Conservation (phyloP, 2,888 invertebrate species). For the Taphrorychus bicolor region DNA sequence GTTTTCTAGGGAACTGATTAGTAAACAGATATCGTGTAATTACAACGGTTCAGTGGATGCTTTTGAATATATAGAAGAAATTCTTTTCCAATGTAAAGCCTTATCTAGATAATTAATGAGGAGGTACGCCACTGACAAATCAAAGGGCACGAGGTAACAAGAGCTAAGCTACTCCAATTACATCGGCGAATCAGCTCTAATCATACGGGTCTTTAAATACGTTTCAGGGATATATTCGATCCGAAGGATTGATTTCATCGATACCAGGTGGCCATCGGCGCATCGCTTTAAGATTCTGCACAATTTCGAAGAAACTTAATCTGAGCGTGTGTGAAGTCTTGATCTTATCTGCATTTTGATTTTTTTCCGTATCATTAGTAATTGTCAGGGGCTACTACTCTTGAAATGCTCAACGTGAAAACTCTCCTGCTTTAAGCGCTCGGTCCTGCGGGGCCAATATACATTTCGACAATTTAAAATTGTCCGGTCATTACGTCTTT, state of each 20-base stretch:
- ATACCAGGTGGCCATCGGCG: slow-evolving; percentile 29
- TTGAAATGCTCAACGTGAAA: not conserved
- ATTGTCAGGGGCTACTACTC: too few species aligned
- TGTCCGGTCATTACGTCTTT: slow-evolving; percentile 41
- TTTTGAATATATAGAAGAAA: too few species aligned
- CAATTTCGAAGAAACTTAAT: not conserved
- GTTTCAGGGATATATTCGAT: slow-evolving; percentile 29
- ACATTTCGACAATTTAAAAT: slow-evolving; percentile 33
- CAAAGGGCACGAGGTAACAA: slow-evolving; percentile 14
- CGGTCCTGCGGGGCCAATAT: not conserved
- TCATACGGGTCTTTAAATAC: slow-evolving; percentile 31
- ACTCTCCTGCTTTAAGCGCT: not conserved
- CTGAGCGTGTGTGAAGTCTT: not conserved
- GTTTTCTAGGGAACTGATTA: not conserved
- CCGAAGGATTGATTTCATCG: slow-evolving; percentile 25
- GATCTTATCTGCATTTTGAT: not conserved
- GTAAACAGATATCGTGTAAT: not conserved
- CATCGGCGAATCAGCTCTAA: slow-evolving; percentile 25
- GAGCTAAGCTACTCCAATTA: slow-evolving; percentile 26
- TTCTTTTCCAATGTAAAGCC: too few species aligned
- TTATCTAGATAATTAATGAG: not conserved
- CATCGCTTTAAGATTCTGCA: not conserved
- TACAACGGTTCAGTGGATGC: not conserved
- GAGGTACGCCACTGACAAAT: slow-evolving; percentile 4
- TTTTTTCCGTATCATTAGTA: not conserved